Evolutionary conservation across 2,113 vertebrate genomes (phyloP), one percentile per base, ranked within the genome.

Genomic region (Etheostoma cragini): DNA sequence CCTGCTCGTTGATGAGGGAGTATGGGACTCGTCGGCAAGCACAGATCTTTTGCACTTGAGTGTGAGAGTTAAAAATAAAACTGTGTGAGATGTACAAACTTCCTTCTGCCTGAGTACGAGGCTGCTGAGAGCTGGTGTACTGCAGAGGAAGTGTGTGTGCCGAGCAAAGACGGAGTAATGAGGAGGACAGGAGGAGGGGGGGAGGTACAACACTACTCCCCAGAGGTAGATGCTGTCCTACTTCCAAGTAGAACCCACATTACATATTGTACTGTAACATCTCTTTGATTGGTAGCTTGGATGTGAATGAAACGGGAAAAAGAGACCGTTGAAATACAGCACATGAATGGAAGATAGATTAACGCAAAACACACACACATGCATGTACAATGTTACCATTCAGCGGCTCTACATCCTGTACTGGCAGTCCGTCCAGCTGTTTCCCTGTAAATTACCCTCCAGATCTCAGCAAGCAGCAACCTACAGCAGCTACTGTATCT

Each of bases 11-110:
- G 57, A 45, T 58, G 79, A 22, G 86, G 7, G 71, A 68, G 79
- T 35, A 80, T 42, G 77, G 24, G 45, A 35, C 47, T 7, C 12
- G 0, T 54, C 16, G 15, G 72, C 21, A 66, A 84, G 78, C 78
- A 45, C 75, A 79, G 72, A 57, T 69, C 56, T 82, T 78, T 69
- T 42, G 65, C 77, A 75, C 1, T 30, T 35, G 67, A 66, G 84
- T 57, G 86, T 61, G 46, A 82, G 78, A 73, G 93, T 91, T 93
- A 94, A 93, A 95, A 94, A 94, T 93, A 94, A 92, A 90, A 65
- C 74, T n/a, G 81, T 54, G 19, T 30, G 82, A 74, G 84, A 77
- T 82, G 81, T 76, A 82, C 68, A 90, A 84, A 93, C 91, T 90
- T 92, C 90, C 80, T 69, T 83, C 62, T 77, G 63, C 82, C 81